Evolutionary conservation across 2,797 vertebrate genomes (phyloP).

Genomic region (Gymnopithys bicolor): DNA sequence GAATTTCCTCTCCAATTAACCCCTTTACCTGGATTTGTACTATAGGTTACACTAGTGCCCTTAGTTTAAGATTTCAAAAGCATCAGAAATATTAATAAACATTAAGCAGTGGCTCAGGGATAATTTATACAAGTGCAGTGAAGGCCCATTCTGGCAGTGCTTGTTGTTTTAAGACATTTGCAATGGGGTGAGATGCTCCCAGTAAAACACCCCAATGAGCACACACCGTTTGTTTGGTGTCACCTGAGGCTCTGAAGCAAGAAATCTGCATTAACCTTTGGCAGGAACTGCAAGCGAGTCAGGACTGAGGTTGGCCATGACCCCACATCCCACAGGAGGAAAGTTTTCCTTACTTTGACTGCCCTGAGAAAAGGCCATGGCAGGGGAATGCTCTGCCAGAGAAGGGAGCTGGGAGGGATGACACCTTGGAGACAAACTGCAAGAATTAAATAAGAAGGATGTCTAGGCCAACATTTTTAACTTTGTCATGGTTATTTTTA

Average conservation of each 20-base stretch:
- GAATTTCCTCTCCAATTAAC: background rate
- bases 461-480: background rate
- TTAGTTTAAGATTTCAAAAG: background rate
- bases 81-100: background rate
- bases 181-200: background rate
- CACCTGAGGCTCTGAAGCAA: background rate
- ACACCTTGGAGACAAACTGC: background rate
- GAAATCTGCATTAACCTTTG: background rate
- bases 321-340: background rate
- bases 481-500: background rate
- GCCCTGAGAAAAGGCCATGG: background rate
- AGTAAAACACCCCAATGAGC: background rate
- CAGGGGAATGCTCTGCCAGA: background rate
- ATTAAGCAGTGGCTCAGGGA: background rate
- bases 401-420: background rate
- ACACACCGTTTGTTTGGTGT: background rate
- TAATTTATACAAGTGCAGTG: background rate
- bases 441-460: background rate
- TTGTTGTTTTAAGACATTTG: background rate
- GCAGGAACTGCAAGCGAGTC: background rate
- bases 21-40: background rate
- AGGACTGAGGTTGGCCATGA: accelerated
- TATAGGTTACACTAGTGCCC: background rate
- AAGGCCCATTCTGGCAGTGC: background rate
- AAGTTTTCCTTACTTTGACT: background rate